phyloP scores from a whole-genome alignment of 1,140 invertebrate genomes.

The Drosophila quadrilineata region DNA sequence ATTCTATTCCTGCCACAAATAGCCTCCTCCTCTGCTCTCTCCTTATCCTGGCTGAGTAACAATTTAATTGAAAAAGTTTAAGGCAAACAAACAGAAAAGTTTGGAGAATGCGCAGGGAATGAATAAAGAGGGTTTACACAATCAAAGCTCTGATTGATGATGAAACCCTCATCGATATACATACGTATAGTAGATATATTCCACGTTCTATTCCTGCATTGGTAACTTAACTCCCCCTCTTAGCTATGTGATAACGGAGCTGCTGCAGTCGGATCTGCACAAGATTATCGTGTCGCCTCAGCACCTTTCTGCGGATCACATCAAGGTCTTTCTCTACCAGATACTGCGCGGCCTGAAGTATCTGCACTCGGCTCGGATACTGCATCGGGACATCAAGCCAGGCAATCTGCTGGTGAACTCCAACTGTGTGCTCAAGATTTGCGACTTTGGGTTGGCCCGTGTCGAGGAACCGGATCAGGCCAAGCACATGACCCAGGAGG shows the following conservation, averaged over 20 bases:
- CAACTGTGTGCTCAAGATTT: conserved; percentile 99
- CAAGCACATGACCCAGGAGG: conserved; percentile 99
- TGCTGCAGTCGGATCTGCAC: conserved; percentile 99
- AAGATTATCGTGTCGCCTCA: conserved; percentile 99
- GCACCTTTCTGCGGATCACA: conserved; percentile 98
- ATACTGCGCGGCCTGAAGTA: conserved; percentile 99
- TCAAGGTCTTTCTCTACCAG: conserved; percentile 99
- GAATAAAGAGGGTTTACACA: background rate
- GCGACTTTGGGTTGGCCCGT: conserved; percentile 96
- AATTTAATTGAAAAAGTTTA: conserved; percentile 69
- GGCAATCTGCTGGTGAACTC: conserved; percentile 99
- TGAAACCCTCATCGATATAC: too few relatives aligned
- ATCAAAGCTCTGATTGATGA: background rate
- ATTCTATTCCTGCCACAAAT: too few relatives aligned
- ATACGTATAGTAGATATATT: too few relatives aligned
- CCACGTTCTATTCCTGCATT: conserved; percentile 17
- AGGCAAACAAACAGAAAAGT: conserved; percentile 46
- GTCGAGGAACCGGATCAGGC: conserved; percentile 96
- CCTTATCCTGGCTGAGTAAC: conserved; percentile 20
- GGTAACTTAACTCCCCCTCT: conserved; percentile 41
- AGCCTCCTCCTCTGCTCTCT: too few relatives aligned
- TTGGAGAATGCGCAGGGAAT: background rate
- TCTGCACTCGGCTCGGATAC: conserved; percentile 97
- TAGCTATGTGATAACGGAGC: conserved; percentile 99
- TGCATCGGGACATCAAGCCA: conserved; percentile 99